phyloP scores from a whole-genome alignment of 1,140 invertebrate genomes.

The Ips nitidus region DNA sequence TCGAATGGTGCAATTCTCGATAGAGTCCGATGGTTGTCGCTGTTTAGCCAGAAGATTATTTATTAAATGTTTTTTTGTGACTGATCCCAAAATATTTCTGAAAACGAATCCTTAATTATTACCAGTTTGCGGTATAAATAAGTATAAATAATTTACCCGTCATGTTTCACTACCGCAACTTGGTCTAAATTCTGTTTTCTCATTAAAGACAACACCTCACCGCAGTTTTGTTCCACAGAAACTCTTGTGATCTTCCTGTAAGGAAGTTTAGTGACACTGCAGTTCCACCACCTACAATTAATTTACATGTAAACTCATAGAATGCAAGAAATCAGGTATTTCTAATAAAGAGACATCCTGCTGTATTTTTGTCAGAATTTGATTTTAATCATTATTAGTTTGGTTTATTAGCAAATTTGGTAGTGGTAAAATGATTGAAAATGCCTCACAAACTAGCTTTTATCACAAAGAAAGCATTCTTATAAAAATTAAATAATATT shows the following conservation, averaged over 20 bases:
- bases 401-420: too few species aligned
- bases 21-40: conserved; percentile 61
- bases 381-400: too few species aligned
- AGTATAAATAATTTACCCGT: conserved; percentile 51
- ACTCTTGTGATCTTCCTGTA: conserved; percentile 63
- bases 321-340: too few species aligned
- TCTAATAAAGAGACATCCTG: too few species aligned
- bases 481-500: too few species aligned
- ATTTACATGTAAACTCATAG: too few species aligned
- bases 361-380: too few species aligned
- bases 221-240: conserved; percentile 60
- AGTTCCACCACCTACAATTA: conserved; percentile 70
- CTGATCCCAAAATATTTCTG: conserved; percentile 69
- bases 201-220: conserved; percentile 71
- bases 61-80: conserved; percentile 73
- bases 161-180: conserved; percentile 69
- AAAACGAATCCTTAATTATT: conserved; percentile 39
- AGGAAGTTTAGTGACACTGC: conserved; percentile 62
- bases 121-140: not conserved
- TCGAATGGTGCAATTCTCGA: conserved; percentile 68
- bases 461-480: too few species aligned
- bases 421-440: too few species aligned
- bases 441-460: too few species aligned
- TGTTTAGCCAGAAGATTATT: conserved; percentile 70
- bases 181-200: conserved; percentile 67